phyloP scores from a whole-genome alignment of 1,140 invertebrate species.

The Drosophila bocki region DNA sequence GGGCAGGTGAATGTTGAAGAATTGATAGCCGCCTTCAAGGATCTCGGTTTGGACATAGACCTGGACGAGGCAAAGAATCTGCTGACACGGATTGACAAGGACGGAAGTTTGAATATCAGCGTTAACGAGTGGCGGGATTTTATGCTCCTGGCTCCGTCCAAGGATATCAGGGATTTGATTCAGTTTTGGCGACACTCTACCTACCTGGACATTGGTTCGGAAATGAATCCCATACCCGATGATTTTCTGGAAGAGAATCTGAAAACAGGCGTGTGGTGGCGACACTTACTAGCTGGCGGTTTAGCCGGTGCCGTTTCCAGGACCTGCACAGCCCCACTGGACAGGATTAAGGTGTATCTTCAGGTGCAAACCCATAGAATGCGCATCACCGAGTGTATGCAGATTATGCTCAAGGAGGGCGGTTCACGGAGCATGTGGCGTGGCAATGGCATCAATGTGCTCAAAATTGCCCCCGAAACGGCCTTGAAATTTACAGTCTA shows the following conservation, averaged over 20 bases:
- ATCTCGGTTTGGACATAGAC: constrained; percentile 92
- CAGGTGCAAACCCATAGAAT: constrained; percentile 92
- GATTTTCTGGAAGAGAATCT: constrained; percentile 98
- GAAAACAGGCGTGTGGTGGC: constrained; percentile 98
- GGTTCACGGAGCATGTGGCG: constrained; percentile 96
- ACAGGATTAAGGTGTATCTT: constrained; percentile 98
- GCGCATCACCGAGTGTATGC: constrained; percentile 90
- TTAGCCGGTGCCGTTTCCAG: constrained; percentile 97
- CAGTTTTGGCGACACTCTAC: constrained; percentile 98
- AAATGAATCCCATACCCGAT: constrained; percentile 96
- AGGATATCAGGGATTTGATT: constrained; percentile 95
- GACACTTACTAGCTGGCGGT: constrained; percentile 97
- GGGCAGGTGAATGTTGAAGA: constrained; percentile 94
- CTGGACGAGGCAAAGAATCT: constrained; percentile 91
- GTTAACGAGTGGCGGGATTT: constrained; percentile 99
- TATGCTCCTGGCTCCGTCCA: constrained; percentile 95
- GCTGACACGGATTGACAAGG: constrained; percentile 94
- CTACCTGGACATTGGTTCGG: constrained; percentile 98
- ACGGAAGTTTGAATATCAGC: constrained; percentile 97
- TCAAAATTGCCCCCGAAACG: constrained; percentile 99
- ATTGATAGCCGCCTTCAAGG: constrained; percentile 92
- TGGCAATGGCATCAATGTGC: constrained; percentile 98
- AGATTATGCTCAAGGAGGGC: constrained; percentile 95
- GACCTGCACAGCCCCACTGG: constrained; percentile 98
- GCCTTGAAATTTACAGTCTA: constrained; percentile 99